Evolutionary conservation across 2,113 vertebrate species (phyloP).

Genomic region (Promerops cafer): DNA sequence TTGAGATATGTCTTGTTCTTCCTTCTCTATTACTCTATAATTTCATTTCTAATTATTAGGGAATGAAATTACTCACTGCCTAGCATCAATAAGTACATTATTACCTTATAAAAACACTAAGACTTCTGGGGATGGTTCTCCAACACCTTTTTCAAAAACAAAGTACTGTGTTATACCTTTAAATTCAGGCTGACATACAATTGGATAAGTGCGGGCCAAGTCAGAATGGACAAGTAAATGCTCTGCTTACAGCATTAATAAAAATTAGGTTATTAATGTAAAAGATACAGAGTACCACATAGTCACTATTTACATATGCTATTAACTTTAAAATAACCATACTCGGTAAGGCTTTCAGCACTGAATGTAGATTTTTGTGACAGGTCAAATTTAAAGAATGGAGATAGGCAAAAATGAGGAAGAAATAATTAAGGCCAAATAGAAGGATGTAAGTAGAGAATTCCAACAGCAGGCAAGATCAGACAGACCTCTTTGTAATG

Average conservation of each 20-base stretch:
- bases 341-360: background rate
- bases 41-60: background rate
- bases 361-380: background rate
- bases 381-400: background rate
- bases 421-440: background rate
- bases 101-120: background rate
- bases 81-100: background rate
- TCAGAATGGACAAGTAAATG: background rate
- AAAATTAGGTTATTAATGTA: background rate
- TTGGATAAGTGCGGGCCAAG: background rate
- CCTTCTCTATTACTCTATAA: background rate
- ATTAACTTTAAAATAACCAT: background rate
- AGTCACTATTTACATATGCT: background rate
- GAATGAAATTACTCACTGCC: background rate
- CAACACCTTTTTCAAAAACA: background rate
- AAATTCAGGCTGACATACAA: background rate
- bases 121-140: background rate
- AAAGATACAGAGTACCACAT: background rate
- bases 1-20: background rate
- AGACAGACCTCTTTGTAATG: background rate
- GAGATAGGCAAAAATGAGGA: background rate
- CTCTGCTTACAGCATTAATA: background rate
- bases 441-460: background rate
- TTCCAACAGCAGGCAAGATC: background rate
- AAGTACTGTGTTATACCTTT: background rate